Conservation (phyloP, 2,113 vertebrate genomes). For the Pelvicachromis taeniatus region DNA sequence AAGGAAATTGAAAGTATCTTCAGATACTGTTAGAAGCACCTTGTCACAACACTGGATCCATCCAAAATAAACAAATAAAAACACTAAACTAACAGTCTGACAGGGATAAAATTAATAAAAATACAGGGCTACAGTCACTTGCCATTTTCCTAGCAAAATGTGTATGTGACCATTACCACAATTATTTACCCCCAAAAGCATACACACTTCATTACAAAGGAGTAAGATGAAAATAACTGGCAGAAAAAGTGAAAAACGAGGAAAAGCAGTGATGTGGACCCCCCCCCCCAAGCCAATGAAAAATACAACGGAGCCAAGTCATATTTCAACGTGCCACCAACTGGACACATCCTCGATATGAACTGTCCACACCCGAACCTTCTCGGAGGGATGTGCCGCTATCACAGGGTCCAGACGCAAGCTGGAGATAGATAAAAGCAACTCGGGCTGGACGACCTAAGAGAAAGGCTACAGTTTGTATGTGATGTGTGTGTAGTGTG, state of each 20-base stretch:
- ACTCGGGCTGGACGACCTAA: not conserved
- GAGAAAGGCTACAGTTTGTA: not conserved
- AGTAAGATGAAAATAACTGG: fast-evolving
- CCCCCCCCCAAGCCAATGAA: not conserved
- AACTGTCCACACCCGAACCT: constrained; percentile 32
- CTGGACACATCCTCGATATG: not conserved
- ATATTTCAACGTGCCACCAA: not conserved
- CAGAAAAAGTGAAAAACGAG: not conserved
- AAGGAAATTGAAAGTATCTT: not conserved
- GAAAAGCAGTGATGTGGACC: not conserved
- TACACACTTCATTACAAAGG: not conserved
- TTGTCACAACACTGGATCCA: not conserved
- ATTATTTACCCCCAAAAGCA: not conserved
- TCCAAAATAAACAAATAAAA: not conserved
- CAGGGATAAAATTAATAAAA: not conserved
- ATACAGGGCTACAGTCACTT: not conserved
- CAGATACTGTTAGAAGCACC: not conserved
- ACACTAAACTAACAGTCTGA: not conserved
- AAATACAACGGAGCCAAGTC: not conserved
- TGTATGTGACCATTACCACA: not conserved
- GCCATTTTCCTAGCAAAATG: not conserved
- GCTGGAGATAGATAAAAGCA: constrained; percentile 45
- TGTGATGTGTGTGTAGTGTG: not conserved
- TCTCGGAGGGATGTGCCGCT: constrained; percentile 17
- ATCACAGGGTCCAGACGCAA: constrained; percentile 45